phyloP scores from a whole-genome alignment of 1,140 invertebrate genomes.

The Planococcus citri region DNA sequence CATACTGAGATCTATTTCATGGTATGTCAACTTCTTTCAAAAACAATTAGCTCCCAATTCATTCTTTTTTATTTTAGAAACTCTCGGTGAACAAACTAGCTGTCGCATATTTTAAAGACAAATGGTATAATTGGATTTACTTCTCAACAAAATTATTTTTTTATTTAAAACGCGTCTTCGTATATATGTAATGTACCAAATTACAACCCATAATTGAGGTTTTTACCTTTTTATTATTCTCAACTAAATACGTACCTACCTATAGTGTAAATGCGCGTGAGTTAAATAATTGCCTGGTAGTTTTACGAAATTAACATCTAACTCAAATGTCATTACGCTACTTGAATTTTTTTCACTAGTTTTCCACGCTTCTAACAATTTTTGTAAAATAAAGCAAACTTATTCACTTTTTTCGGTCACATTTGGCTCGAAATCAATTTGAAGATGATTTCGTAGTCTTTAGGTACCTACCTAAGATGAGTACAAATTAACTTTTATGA shows the following conservation, averaged over 20 bases:
- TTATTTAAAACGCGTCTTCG: background rate
- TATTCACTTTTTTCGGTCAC: too few species aligned
- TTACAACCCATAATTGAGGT: background rate
- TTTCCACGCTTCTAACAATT: too few species aligned
- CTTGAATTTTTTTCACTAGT: background rate
- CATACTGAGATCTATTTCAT: slow-evolving; percentile 15
- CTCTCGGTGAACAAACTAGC: background rate
- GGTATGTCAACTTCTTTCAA: slow-evolving; percentile 16
- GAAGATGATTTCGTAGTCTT: too few species aligned
- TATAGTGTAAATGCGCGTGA: background rate
- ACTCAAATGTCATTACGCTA: background rate
- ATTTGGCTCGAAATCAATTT: too few species aligned
- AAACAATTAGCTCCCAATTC: slow-evolving; percentile 19
- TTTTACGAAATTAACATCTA: background rate
- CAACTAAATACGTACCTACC: background rate
- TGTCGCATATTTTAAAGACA: slow-evolving; percentile 2
- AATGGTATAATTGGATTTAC: background rate
- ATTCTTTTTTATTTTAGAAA: slow-evolving; percentile 13
- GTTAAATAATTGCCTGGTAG: background rate
- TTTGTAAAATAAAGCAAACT: too few species aligned
- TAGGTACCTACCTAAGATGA: too few species aligned
- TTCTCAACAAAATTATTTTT: background rate
- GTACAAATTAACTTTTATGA: too few species aligned
- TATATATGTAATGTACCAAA: too few species aligned
- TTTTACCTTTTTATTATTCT: background rate